Percentiles rank a stretch among this genome's conserved stretches.
phyloP scores from a whole-genome alignment of 1,140 invertebrate species.

The Caerostris darwini region DNA sequence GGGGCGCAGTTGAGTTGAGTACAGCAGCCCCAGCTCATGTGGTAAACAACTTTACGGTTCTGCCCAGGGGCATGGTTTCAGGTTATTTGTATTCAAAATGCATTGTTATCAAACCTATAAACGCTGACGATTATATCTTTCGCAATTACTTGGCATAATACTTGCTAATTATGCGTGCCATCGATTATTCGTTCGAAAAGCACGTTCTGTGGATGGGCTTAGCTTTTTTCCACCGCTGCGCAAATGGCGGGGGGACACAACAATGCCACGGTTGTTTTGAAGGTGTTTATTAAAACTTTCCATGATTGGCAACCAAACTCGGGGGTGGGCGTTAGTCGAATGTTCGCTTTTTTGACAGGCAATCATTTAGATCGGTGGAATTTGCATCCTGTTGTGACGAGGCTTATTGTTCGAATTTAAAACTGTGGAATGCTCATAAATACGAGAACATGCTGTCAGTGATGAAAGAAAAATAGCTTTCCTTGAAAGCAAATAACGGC shows the following conservation, averaged over 20 bases:
- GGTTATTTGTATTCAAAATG: constrained; percentile 45
- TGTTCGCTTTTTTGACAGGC: not conserved
- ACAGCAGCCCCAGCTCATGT: not conserved
- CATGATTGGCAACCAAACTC: not conserved
- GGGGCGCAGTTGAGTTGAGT: too few relatives aligned
- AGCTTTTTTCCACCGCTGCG: not conserved
- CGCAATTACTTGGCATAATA: constrained; percentile 60
- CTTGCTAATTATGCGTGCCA: constrained; percentile 49
- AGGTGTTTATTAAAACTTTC: constrained; percentile 57
- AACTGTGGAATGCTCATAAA: not conserved
- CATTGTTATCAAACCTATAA: constrained; percentile 63
- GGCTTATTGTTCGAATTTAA: constrained; percentile 17
- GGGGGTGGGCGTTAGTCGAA: too few relatives aligned
- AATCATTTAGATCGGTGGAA: not conserved
- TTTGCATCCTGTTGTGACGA: not conserved
- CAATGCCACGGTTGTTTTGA: not conserved
- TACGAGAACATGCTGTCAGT: not conserved
- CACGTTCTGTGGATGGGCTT: not conserved
- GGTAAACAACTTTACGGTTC: constrained; percentile 22
- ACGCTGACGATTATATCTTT: constrained; percentile 48
- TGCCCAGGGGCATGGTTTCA: not conserved
- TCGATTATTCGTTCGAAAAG: constrained; percentile 30
- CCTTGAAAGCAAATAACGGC: too few relatives aligned
- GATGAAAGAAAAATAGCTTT: not conserved
- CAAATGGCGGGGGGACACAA: not conserved